Evolutionary conservation across 2,797 vertebrate genomes (phyloP), one percentile per base, ranked within the genome.

Genomic region (Buceros bicornis): DNA sequence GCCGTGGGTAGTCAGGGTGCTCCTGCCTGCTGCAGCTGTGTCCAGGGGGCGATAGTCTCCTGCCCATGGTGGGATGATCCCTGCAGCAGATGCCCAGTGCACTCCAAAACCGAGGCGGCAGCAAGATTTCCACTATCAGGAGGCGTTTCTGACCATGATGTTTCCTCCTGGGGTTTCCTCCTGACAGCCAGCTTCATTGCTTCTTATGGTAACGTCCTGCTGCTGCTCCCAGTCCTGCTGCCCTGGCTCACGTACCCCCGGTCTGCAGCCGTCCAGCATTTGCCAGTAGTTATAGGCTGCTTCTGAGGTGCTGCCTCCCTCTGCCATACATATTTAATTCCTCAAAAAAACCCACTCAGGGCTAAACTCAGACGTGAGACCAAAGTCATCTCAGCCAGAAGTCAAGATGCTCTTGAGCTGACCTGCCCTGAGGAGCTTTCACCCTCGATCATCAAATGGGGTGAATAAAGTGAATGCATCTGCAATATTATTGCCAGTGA

Each of bases 111-210:
- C 2, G 53, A 62, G 13, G 29, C 9, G 9, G 31, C 62, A 66
- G 25, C 21, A 66, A 58, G 54, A 22, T 47, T 72, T 43, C 35
- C n/a, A 67, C 15, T 24, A 28, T 14, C 71, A 50, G 47, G 40
- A 64, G 61, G 6, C 4, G 1, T 61, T 78, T 72, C 14, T 10
- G 45, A 77, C 29, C 5, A 4, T 0, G 2, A 19, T 0, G 0
- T 60, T 82, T 66, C 29, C 31, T 18, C 17, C 33, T 29, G 16
- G 42, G 60, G 61, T 26, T 70, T 20, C 33, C 43, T 61, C 40
- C 53, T 61, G 77, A 22, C 13, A 37, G 56, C 45, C 2, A 5
- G 33, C n/a, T 57, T 61, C 17, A 4, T 72, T 72, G n/a, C 7
- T 57, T 89, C 13, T 8, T 13, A n/a, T n/a, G 16, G n/a, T 51